A percentile compares a stretch with the other conserved stretches of the same genome.
These are phyloP conservation scores for Mythimna impura DNA, from an alignment of 2,888 invertebrate genomes.

Conservation along the genomic window DNA sequence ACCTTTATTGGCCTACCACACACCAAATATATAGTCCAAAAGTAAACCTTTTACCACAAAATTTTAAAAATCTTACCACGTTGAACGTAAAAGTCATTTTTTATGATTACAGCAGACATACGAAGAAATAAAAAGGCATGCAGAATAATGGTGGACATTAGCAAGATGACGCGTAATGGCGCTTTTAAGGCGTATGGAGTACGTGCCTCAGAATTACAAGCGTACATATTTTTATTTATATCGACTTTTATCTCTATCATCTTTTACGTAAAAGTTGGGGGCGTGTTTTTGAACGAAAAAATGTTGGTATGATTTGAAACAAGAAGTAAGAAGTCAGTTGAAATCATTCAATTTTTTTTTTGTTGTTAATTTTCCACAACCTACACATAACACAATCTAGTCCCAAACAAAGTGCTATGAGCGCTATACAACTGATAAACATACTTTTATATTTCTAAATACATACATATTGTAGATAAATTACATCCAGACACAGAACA, in stretches of 20 bases:
- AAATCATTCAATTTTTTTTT: background rate
- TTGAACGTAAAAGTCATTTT: slow-evolving; percentile 41
- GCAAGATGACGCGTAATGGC: slow-evolving; percentile 62
- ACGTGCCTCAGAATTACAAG: slow-evolving; percentile 52
- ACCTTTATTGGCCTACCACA: background rate
- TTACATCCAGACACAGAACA: too few species aligned
- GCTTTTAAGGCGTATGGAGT: slow-evolving; percentile 59
- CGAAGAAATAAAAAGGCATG: slow-evolving; percentile 55
- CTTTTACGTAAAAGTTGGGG: slow-evolving; percentile 11
- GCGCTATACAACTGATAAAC: too few species aligned
- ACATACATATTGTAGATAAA: too few species aligned
- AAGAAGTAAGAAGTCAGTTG: background rate
- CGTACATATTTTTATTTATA: slow-evolving; percentile 53
- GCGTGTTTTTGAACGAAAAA: background rate
- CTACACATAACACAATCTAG: too few species aligned
- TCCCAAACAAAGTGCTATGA: too few species aligned
- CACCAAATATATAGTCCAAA: background rate
- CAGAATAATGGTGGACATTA: slow-evolving; percentile 64
- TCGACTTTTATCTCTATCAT: slow-evolving; percentile 39
- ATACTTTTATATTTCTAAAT: too few species aligned
- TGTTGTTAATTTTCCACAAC: too few species aligned
- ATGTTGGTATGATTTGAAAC: background rate
- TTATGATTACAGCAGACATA: slow-evolving; percentile 54
- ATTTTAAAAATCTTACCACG: slow-evolving; percentile 19
- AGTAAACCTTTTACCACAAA: background rate